Conservation (phyloP, 1,140 invertebrate species). For the Trichonephila clavipes region DNA sequence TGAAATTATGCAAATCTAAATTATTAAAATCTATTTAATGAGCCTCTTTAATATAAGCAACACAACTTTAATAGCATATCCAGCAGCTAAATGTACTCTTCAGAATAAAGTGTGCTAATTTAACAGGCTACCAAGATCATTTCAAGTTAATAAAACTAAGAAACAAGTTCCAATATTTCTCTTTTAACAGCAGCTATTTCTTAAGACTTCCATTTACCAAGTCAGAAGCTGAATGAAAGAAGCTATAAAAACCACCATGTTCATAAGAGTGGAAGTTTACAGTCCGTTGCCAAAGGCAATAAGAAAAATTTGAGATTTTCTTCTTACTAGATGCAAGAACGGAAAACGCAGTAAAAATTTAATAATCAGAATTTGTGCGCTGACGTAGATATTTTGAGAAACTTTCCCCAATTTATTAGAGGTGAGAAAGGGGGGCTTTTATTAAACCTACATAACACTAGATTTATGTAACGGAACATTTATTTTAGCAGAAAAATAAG, state of each 20-base stretch:
- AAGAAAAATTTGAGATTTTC: not conserved
- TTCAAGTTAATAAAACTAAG: not conserved
- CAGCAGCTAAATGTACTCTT: not conserved
- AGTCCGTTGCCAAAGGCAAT: constrained; percentile 18
- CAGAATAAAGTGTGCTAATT: not conserved
- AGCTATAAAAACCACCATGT: constrained; percentile 10
- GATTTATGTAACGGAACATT: not conserved
- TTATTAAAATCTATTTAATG: no score
- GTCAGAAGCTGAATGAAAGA: not conserved
- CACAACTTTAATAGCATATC: no score
- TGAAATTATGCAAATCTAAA: no score
- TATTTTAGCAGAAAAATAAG: not conserved
- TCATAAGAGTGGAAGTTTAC: not conserved
- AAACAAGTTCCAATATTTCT: not conserved
- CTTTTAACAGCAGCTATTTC: not conserved
- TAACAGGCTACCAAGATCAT: not conserved
- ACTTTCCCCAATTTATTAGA: not conserved
- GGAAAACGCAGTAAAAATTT: not conserved
- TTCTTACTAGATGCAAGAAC: not conserved
- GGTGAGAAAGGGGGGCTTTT: not conserved
- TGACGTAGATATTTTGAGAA: not conserved
- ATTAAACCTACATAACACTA: not conserved
- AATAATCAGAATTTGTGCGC: not conserved
- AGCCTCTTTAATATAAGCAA: no score
- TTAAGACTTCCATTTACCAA: not conserved